Evolutionary conservation across 1,140 invertebrate genomes (phyloP), one percentile per base, ranked within the genome.

Genomic region (Orchestia grillus): DNA sequence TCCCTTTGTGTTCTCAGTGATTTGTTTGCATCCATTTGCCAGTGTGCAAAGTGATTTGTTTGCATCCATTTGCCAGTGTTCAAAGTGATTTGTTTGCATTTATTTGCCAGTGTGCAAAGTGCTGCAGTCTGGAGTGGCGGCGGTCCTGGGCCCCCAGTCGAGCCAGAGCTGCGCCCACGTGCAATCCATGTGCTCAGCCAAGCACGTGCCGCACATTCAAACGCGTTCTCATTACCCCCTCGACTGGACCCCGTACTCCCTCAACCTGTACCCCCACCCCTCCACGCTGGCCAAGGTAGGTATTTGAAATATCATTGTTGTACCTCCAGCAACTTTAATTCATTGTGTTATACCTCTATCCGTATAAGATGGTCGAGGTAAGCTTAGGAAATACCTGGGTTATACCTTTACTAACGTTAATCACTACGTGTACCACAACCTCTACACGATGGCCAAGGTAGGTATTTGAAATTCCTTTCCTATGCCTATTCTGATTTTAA

Each of bases 191-290:
- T 99, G 98, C 97, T 99, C 99, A 97, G 98, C 98, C 45, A 98
- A 99, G 97, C 97, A 99, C 97, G 98, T 99, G 91, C 99, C 99
- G 0, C 99, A 99, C 97, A 98, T 99, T 95, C 98, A 98, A 97
- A 98, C 98, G 0, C 98, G 98, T 96, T 98, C 98, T 97, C 98
- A 97, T 97, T 98, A 53, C 97, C 97, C 97, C 97, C 98, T 97
- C 97, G 97, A 97, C 97, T 97, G 98, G 97, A 98, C 98, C 97
- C 98, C 98, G 97, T 98, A 97, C 95, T 98, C 98, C 11, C 97
- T 99, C 45, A 99, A 99, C 97, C 97, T 99, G 44, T 98, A 98
- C 98, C 99, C 99, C 0, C 97, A 97, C 96, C 97, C 97, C 87
- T 96, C 97, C 44, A 96, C 97, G 6, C 96, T 98, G 23, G 97